phyloP scores from a whole-genome alignment of 2,888 invertebrate species.

The Fissipunctia ypsillon region DNA sequence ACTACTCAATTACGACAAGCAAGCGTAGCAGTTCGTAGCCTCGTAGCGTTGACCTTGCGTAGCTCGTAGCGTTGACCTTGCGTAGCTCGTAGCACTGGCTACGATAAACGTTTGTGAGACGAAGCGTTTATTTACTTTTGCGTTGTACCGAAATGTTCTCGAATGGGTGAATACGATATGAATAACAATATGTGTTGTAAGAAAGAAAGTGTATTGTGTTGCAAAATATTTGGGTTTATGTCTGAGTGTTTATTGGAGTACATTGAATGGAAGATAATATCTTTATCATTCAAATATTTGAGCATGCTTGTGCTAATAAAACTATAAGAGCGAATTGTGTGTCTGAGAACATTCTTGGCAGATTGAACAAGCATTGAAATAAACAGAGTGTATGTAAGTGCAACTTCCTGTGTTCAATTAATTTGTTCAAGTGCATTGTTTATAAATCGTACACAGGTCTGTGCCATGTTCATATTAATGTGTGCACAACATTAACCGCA shows the following conservation, averaged over 20 bases:
- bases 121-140: conserved; percentile 51
- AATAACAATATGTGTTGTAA: conserved; percentile 53
- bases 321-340: conserved; percentile 15
- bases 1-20: conserved; percentile 26
- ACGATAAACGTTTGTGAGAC: conserved; percentile 45
- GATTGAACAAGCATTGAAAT: not conserved
- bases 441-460: conserved; percentile 40
- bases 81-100: conserved; percentile 47
- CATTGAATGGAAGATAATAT: conserved; percentile 35
- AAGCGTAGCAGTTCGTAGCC: conserved; percentile 34
- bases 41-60: conserved; percentile 55
- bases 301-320: conserved; percentile 4
- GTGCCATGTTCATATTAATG: conserved; percentile 56
- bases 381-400: conserved; percentile 9
- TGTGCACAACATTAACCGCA: conserved; percentile 62
- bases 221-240: conserved; percentile 52
- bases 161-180: conserved; percentile 53
- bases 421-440: conserved; percentile 45
- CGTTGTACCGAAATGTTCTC: conserved; percentile 50
- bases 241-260: conserved; percentile 44
- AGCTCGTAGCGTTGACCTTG: conserved; percentile 55
- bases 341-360: not conserved
- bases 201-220: conserved; percentile 48
- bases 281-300: conserved; percentile 35
- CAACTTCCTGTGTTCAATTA: conserved; percentile 34